phyloP scores from a whole-genome alignment of 2,797 vertebrate genomes.

The Myoxocephalus aenaeus region DNA sequence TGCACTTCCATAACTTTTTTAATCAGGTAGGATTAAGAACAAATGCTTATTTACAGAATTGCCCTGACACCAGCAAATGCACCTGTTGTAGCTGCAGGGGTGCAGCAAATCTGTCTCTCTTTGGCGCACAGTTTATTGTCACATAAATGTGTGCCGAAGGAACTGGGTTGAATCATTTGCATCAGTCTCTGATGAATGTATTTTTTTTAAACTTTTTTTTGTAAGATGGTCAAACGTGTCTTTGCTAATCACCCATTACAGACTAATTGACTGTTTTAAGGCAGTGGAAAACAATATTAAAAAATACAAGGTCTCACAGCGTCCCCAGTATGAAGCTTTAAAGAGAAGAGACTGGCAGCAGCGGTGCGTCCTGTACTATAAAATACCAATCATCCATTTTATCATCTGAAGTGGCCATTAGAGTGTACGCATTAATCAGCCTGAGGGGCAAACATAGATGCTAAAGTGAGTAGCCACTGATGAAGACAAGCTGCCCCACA shows the following conservation, averaged over 20 bases:
- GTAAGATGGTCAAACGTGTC: conserved; percentile 3
- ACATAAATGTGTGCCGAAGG: conserved; percentile 12
- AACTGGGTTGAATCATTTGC: conserved; percentile 13
- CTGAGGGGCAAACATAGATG: conserved; percentile 68
- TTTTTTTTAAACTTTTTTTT: not conserved
- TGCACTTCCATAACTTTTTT: conserved; percentile 54
- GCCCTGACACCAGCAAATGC: conserved; percentile 39
- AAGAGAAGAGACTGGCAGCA: conserved; percentile 39
- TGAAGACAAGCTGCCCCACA: conserved; percentile 73
- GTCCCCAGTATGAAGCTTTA: conserved; percentile 23
- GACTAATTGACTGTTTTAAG: conserved; percentile 34
- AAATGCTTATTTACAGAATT: conserved; percentile 70
- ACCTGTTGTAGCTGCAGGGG: conserved; percentile 58
- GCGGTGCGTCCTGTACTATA: conserved; percentile 45
- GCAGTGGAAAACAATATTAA: conserved; percentile 10
- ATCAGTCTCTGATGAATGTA: conserved; percentile 16
- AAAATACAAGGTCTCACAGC: conserved; percentile 8
- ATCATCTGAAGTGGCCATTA: conserved; percentile 78
- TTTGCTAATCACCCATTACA: conserved; percentile 10
- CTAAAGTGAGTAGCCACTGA: conserved; percentile 77
- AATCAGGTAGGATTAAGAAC: conserved; percentile 73
- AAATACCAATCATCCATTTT: conserved; percentile 79
- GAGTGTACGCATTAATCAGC: conserved; percentile 75
- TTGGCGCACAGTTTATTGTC: not conserved
- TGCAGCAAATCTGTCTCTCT: conserved; percentile 21